Evolutionary conservation across 2,888 invertebrate genomes (phyloP).

Genomic region (Sepiola atlantica): DNA sequence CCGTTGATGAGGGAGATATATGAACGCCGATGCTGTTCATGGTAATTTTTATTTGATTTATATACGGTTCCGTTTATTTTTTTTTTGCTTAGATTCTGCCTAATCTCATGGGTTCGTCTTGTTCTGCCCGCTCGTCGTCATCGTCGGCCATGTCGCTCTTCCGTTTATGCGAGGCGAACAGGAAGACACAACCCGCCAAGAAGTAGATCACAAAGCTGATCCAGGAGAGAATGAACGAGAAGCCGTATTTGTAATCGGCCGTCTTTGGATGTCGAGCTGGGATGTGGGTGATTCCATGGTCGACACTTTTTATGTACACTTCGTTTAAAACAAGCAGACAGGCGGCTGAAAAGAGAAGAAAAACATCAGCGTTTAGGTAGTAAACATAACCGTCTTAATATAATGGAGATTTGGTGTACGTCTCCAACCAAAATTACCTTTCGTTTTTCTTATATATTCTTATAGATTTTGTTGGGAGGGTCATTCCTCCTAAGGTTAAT

Average conservation of each 20-base stretch:
- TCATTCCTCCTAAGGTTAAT: too few species aligned
- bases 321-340: conserved; percentile 88
- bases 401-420: not conserved
- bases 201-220: conserved; percentile 84
- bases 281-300: conserved; percentile 82
- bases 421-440: not conserved
- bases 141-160: conserved; percentile 88
- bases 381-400: too few species aligned
- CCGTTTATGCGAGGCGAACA: conserved; percentile 87
- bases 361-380: too few species aligned
- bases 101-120: conserved; percentile 88
- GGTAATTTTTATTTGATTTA: not conserved
- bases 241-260: conserved; percentile 82
- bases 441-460: not conserved
- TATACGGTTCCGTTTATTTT: too few species aligned
- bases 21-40: not conserved
- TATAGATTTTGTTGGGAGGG: not conserved
- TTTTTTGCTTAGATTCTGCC: conserved; percentile 68
- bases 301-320: conserved; percentile 84
- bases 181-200: conserved; percentile 82
- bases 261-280: conserved; percentile 82
- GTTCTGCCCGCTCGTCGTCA: conserved; percentile 85
- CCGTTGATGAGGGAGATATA: not conserved
- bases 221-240: conserved; percentile 79
- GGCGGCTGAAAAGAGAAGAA: conserved; percentile 79